Evolutionary conservation across 2,113 vertebrate species (phyloP), one percentile per base, ranked within the genome.

Genomic region (Ivindomyrus marchei): DNA sequence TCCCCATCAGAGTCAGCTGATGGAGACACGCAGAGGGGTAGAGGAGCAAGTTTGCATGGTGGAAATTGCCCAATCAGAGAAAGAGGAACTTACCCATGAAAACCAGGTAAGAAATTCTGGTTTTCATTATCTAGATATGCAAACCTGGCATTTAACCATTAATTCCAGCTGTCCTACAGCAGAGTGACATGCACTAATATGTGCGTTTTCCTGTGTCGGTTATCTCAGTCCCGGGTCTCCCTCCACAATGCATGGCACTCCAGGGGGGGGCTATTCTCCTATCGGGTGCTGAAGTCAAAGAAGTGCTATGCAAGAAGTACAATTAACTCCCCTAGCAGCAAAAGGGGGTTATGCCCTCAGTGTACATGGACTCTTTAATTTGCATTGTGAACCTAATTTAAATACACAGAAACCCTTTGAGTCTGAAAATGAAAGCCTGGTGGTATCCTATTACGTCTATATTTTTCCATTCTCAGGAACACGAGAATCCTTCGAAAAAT

Each of bases 51-150:
- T 39, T 1, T 21, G 24, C 88, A 56, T 94, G 0, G 13, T 85
- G 0, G n/a, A 89, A 91, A 0, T 0, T 85, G 52, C 85, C 31
- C 88, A 1, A 6, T 88, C 36, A 0, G 94, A 96, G 91, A 93
- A 94, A 0, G 92, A 94, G 27, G 92, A 91, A 27, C 92, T 96
- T 2, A 9, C 4, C 13, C 87, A 77, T 62, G 93, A 93, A 56
- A 95, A 95, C 89, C n/a, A 93, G 93, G 95, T 95, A 52, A 50
- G 0, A 17, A 36, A 56, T 11, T 24, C 3, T 19, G 31, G 15
- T 21, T 77, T 52, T 3, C 13, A n/a, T 53, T 80, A 10, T 49
- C 89, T n/a, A 45, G 46, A n/a, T 17, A 56, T 52, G 36, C 39
- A 52, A 24, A 19, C 1, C 46, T 77, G 4, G 24, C 7, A 45